Conservation (phyloP, 2,888 invertebrate genomes). For the Plutella xylostella region DNA sequence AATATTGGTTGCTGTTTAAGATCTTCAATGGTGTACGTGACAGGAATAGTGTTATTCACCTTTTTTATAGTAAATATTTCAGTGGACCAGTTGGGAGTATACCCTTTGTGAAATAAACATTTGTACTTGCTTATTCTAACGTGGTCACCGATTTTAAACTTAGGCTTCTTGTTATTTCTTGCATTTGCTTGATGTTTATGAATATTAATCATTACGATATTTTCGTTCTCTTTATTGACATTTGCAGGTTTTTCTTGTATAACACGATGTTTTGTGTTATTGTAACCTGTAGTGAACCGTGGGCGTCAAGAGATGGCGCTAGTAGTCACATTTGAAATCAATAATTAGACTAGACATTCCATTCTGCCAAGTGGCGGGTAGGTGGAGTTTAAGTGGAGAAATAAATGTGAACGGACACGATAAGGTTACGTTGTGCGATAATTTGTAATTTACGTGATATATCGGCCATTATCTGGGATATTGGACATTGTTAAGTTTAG, state of each 20-base stretch:
- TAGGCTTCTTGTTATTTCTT: conserved; percentile 1
- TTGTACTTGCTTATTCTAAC: conserved; percentile 22
- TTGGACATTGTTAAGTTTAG: too few relatives aligned
- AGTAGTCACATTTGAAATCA: too few relatives aligned
- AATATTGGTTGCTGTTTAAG: conserved; percentile 22
- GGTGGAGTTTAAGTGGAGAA: too few relatives aligned
- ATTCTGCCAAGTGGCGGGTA: too few relatives aligned
- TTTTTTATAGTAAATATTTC: conserved; percentile 23
- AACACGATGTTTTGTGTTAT: neutral
- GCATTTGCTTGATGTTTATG: neutral
- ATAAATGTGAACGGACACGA: too few relatives aligned
- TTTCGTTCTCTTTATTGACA: neutral
- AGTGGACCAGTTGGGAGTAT: conserved; percentile 25
- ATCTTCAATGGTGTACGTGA: conserved; percentile 23
- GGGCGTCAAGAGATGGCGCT: too few relatives aligned
- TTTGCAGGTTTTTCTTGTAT: neutral
- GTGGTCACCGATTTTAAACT: conserved; percentile 18
- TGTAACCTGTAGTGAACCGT: too few relatives aligned
- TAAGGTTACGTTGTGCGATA: too few relatives aligned
- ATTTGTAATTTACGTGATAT: too few relatives aligned
- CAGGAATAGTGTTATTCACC: conserved; percentile 23
- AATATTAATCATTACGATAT: neutral
- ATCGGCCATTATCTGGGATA: too few relatives aligned
- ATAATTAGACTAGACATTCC: too few relatives aligned
- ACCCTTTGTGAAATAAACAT: conserved; percentile 20